Percentiles rank a stretch among this genome's conserved stretches.
These are phyloP conservation scores for Vollenhovia emeryi DNA, from an alignment of 1,140 invertebrate genomes.

Conservation along the genomic window DNA sequence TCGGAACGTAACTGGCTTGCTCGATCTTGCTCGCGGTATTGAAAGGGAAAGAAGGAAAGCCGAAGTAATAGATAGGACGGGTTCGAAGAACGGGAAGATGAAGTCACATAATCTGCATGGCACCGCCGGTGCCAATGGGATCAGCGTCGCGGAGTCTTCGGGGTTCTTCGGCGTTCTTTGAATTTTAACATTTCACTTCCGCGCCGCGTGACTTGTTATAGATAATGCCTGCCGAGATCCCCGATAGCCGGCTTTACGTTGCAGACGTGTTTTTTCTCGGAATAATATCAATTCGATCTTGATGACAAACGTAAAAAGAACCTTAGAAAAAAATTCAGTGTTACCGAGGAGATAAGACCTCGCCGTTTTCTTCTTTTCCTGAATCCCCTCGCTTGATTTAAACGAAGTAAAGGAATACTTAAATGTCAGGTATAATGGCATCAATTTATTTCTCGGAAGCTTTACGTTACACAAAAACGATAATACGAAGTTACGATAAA, in stretches of 20 bases:
- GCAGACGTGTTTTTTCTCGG: slow-evolving; percentile 6
- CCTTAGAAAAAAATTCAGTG: background rate
- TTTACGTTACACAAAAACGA: background rate
- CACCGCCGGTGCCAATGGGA: slow-evolving; percentile 26
- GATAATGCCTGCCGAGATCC: background rate
- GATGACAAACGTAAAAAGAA: background rate
- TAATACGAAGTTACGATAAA: background rate
- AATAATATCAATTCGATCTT: slow-evolving; percentile 45
- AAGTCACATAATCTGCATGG: slow-evolving; percentile 54
- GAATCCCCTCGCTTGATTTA: background rate
- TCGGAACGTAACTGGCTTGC: slow-evolving; percentile 34
- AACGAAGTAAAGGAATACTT: background rate
- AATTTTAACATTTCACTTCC: slow-evolving; percentile 54
- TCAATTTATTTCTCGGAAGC: slow-evolving; percentile 5
- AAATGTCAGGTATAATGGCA: background rate
- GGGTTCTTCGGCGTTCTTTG: slow-evolving; percentile 10
- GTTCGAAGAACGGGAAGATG: slow-evolving; percentile 26
- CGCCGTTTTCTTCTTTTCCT: background rate
- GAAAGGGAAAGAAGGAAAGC: slow-evolving; percentile 8
- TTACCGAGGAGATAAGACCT: background rate
- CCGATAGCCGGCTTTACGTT: background rate
- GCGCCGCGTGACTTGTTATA: slow-evolving; percentile 38
- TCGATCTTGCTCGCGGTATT: slow-evolving; percentile 22
- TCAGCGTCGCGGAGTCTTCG: slow-evolving; percentile 9
- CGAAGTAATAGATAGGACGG: slow-evolving; percentile 28